phyloP scores from a whole-genome alignment of 1,140 invertebrate genomes.

The Pachyrhynchus sulphureomaculatus region DNA sequence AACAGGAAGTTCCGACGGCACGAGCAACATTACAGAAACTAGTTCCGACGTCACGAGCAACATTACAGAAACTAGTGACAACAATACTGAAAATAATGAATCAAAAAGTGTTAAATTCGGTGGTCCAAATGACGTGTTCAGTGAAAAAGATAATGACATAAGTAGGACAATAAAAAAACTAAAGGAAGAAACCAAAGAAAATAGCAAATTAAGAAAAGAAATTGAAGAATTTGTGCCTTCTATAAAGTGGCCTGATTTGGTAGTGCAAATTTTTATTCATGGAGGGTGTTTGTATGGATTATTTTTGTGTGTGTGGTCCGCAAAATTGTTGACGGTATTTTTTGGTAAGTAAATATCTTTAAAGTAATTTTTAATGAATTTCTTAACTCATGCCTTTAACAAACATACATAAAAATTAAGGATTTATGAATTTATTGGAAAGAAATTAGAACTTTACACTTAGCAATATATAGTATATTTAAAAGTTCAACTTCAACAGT shows the following conservation, averaged over 20 bases:
- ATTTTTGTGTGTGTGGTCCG: constrained; percentile 63
- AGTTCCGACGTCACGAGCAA: not conserved
- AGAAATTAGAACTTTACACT: no score
- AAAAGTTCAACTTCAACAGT: no score
- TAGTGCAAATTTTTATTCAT: constrained; percentile 68
- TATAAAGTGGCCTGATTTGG: constrained; percentile 69
- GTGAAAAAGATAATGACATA: constrained; percentile 26
- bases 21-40: no score
- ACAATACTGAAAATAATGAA: not conserved
- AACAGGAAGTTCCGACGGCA: no score
- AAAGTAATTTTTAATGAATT: no score
- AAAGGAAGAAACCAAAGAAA: constrained; percentile 23
- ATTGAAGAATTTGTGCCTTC: constrained; percentile 58
- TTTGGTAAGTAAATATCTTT: constrained; percentile 71
- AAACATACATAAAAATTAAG: no score
- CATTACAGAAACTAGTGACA: not conserved
- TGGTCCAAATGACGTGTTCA: constrained; percentile 9
- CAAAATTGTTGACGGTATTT: constrained; percentile 64
- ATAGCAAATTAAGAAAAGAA: constrained; percentile 17
- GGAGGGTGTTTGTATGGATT: constrained; percentile 68
- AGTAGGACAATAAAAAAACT: constrained; percentile 14
- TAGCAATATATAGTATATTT: no score
- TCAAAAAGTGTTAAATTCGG: not conserved
- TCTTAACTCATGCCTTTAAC: no score
- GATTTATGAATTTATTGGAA: no score